Base-by-base conservation (phyloP, 1,140 invertebrate species). In the Drosophila sulfurigaster region DNA sequence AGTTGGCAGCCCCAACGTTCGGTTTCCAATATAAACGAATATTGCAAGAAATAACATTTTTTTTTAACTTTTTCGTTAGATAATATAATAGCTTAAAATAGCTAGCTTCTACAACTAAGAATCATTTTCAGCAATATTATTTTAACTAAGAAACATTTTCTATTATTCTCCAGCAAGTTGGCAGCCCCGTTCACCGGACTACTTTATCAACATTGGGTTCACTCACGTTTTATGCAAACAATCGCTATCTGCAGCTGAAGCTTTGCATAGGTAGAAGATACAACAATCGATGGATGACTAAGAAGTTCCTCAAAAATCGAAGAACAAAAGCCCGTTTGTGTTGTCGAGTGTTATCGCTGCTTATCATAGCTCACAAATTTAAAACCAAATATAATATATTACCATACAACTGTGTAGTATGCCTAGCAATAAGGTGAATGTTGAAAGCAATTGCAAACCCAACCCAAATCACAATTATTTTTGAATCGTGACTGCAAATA, bases 181-280 rank as follows among this genome's bases (percentile, higher is more conserved):
- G 38, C 35, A 68, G 5, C 25, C 20, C 49, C 35, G 5, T 46
- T 43, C 6, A 6, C n/a, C 13, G 51, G 57, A 20, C 30, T 16
- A 5, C 51, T 58, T 71, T 71, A 82, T 82, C 75, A 62, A 57
- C 28, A 58, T 45, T 28, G n/a, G 38, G 13, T 38, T 52, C 51
- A 57, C 58, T 80, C 81, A 83, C 81, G 81, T 85, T 80, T 74
- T 80, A 85, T 80, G 81, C 81, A 73, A 80, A 68, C 81, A 80
- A 56, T 54, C 68, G 51, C 72, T 82, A 82, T 82, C 80, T 51
- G n/a, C 4, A 35, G 25, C 41, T 25, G 51, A 13, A n/a, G 7
- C 28, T 54, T 70, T 54, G 58, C 49, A 43, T 54, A 69, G 41
- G 60, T 15, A 28, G 43, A 48, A n/a, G 41, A 57, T 52, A 58